Percentiles rank a stretch among this genome's conserved stretches.
phyloP scores from a whole-genome alignment of 2,888 invertebrate species.

The Scrobipalpa atriplicella region DNA sequence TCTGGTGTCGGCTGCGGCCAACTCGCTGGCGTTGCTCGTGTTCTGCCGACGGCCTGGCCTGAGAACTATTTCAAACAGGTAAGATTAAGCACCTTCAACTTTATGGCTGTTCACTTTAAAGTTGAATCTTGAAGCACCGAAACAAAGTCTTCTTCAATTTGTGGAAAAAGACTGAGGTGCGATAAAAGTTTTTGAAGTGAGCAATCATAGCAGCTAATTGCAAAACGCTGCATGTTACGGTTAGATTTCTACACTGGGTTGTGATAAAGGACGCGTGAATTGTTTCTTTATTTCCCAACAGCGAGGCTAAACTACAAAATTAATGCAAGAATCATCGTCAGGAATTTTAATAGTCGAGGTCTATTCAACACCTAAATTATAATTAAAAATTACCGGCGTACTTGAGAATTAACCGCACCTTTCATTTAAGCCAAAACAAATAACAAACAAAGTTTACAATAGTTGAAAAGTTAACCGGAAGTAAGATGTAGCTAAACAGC shows the following conservation, averaged over 20 bases:
- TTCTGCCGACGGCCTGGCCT: constrained; percentile 88
- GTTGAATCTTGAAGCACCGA: neutral
- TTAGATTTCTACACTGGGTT: constrained; percentile 14
- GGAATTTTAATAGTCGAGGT: constrained; percentile 26
- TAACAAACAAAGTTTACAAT: neutral
- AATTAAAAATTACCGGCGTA: neutral
- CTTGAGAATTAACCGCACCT: neutral
- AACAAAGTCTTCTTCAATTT: neutral
- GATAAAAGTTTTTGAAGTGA: constrained; percentile 14
- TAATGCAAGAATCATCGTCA: constrained; percentile 36
- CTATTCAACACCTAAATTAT: constrained; percentile 13
- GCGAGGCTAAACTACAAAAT: constrained; percentile 39
- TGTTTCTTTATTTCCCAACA: constrained; percentile 28
- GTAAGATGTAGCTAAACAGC: neutral
- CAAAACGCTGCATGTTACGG: constrained; percentile 14
- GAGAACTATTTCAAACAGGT: constrained; percentile 91
- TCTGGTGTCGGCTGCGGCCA: constrained; percentile 87
- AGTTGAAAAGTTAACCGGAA: neutral
- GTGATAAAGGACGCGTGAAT: constrained; percentile 32
- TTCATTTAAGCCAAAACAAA: neutral
- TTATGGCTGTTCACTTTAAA: constrained; percentile 9
- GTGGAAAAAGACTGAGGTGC: neutral
- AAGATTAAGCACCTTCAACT: constrained; percentile 48
- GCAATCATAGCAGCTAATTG: constrained; percentile 10
- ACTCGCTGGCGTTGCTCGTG: constrained; percentile 87